phyloP scores from a whole-genome alignment of 2,113 vertebrate genomes.

The Hippoglossus stenolepis region DNA sequence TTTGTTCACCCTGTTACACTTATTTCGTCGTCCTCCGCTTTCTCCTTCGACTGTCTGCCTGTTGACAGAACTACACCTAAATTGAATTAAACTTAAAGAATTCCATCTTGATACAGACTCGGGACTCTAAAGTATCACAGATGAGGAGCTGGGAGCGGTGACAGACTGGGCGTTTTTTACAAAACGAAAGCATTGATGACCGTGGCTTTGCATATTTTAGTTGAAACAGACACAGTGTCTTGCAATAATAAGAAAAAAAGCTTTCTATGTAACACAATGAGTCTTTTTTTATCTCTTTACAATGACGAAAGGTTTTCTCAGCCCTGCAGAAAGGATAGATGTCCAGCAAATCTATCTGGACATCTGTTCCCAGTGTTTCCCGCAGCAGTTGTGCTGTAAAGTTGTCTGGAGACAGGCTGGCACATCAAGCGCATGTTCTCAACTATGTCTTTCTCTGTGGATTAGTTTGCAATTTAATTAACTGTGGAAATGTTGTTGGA shows the following conservation, averaged over 20 bases:
- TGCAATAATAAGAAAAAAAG: constrained; percentile 11
- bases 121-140: constrained; percentile 27
- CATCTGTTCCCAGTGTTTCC: constrained; percentile 66
- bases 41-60: constrained; percentile 5
- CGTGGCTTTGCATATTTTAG: constrained; percentile 9
- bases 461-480: constrained; percentile 78
- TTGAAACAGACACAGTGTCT: constrained; percentile 27
- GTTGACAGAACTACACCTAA: constrained; percentile 39
- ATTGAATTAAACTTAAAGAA: constrained; percentile 57
- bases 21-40: constrained; percentile 17
- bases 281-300: constrained; percentile 32
- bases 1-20: constrained; percentile 4
- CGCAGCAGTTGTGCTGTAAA: constrained; percentile 65
- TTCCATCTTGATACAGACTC: constrained; percentile 47
- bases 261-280: constrained; percentile 24
- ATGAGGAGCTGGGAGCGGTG: constrained; percentile 42
- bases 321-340: constrained; percentile 18
- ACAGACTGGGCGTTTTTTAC: constrained; percentile 30
- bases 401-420: constrained; percentile 72
- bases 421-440: constrained; percentile 64
- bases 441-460: constrained; percentile 60
- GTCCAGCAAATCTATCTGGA: constrained; percentile 42
- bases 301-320: constrained; percentile 24
- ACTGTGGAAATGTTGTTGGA: constrained; percentile 73
- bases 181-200: constrained; percentile 34